These are phyloP conservation scores for Aphelenchoides fujianensis DNA, from an alignment of 1,140 invertebrate species.

Conservation along the genomic window DNA sequence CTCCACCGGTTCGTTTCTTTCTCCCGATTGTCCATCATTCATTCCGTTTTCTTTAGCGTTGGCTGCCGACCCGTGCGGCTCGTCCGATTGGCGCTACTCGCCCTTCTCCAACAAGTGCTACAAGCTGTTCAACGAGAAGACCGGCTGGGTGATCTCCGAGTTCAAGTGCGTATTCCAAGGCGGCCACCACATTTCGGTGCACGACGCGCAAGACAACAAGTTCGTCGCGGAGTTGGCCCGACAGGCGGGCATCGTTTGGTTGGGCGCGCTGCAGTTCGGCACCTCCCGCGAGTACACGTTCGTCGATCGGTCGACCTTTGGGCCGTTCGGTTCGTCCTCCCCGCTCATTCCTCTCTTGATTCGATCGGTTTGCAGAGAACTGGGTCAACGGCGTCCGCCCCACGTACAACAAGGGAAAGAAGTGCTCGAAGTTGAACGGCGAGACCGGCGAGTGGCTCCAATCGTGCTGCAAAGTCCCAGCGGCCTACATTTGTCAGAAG, in stretches of 20 bases:
- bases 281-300: slow-evolving; percentile 34
- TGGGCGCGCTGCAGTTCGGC: slow-evolving; percentile 49
- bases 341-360: no score
- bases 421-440: slow-evolving; percentile 44
- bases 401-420: slow-evolving; percentile 29
- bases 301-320: slow-evolving; percentile 23
- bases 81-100: slow-evolving; percentile 26
- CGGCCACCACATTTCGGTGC: slow-evolving; percentile 26
- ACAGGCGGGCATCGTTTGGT: slow-evolving; percentile 35
- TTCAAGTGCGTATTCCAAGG: slow-evolving; percentile 26
- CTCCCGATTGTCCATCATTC: not conserved
- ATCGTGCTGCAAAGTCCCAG: slow-evolving; percentile 43
- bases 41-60: not conserved
- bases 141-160: slow-evolving; percentile 24
- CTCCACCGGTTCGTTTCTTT: not conserved
- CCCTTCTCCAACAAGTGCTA: slow-evolving; percentile 29
- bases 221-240: slow-evolving; percentile 33
- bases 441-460: slow-evolving; percentile 25
- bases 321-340: no score
- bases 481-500: slow-evolving; percentile 45
- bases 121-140: slow-evolving; percentile 24
- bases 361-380: no score
- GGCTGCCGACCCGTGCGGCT: slow-evolving; percentile 16
- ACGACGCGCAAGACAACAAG: slow-evolving; percentile 29
- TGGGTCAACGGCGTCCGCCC: slow-evolving; percentile 37